Base-by-base conservation (phyloP, 2,888 invertebrate genomes). In the Erebia epiphron region DNA sequence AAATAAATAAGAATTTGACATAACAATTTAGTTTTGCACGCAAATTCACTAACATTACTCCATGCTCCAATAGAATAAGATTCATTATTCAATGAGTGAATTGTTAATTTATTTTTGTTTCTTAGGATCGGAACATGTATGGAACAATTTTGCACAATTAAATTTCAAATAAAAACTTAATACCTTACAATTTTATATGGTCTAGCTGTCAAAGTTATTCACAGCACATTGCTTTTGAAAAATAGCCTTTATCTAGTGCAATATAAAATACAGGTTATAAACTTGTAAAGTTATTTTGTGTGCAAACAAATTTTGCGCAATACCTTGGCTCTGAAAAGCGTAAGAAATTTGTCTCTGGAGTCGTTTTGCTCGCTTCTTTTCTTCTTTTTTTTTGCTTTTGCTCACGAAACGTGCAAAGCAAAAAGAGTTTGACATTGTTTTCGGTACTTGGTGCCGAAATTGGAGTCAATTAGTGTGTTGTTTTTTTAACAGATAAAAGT, bases 111-210 rank as follows among this genome's bases (percentile, higher is more conserved):
- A 82, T 73, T 54, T 77, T 83, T 80, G 83, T 79, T 69, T 72
- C 73, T 70, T 69, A 70, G 76, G 77, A 79, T 82, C 81, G 82
- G 85, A 88, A 90, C 89, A 86, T 79, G 88, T 86, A 86, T 85
- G 87, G 84, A 86, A 88, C 90, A 87, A 90, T 91, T 90, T 89
- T 82, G 83, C 85, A 85, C 88, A 90, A 90, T 89, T 91, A 90
- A 90, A 88, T 84, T 80, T 76, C 78, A 82, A 87, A 86, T 84
- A 89, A 89, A 88, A 90, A 86, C 84, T 83, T 83, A 73, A 78
- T 78, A 77, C 67, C 68, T 68, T 62, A 70, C 75, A 76, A 78
- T 68, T 10, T 72, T 75, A 60, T 66, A 72, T 76, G 72, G 69
- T 69, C 35, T 75, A n/a, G 18, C 21, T 62, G 35, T 41, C 57